Percentiles rank a stretch among this genome's conserved stretches.
phyloP scores from a whole-genome alignment of 2,113 vertebrate species.

The Jacana jacana region DNA sequence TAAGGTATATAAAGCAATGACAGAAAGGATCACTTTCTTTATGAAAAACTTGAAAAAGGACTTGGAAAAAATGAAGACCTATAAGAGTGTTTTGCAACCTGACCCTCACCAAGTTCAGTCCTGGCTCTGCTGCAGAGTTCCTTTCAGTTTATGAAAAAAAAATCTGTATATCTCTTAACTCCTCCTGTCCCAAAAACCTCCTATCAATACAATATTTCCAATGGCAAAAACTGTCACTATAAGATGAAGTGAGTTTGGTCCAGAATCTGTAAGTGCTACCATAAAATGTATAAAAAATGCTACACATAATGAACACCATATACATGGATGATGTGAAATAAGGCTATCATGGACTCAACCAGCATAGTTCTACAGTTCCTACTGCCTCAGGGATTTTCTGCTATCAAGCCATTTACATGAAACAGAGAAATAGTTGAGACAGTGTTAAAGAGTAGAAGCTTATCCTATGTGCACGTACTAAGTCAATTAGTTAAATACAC shows the following conservation, averaged over 20 bases:
- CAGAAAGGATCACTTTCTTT: not conserved
- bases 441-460: not conserved
- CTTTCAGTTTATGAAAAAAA: not conserved
- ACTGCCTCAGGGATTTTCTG: not conserved
- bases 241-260: not conserved
- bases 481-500: not conserved
- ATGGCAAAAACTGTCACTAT: not conserved
- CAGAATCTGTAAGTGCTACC: not conserved
- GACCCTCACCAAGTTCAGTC: not conserved
- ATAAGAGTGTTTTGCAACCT: not conserved
- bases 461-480: not conserved
- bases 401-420: not conserved
- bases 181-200: not conserved
- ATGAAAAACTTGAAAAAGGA: not conserved
- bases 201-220: not conserved
- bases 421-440: not conserved
- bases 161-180: not conserved
- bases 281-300: not conserved
- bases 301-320: not conserved
- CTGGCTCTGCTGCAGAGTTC: not conserved
- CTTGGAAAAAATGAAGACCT: not conserved
- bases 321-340: not conserved
- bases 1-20: not conserved
- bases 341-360: not conserved
- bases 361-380: not conserved